Percentiles rank a stretch among this genome's conserved stretches.
Evolutionary conservation across 2,113 vertebrate species (phyloP).

Genomic region (Perca schrenkii): DNA sequence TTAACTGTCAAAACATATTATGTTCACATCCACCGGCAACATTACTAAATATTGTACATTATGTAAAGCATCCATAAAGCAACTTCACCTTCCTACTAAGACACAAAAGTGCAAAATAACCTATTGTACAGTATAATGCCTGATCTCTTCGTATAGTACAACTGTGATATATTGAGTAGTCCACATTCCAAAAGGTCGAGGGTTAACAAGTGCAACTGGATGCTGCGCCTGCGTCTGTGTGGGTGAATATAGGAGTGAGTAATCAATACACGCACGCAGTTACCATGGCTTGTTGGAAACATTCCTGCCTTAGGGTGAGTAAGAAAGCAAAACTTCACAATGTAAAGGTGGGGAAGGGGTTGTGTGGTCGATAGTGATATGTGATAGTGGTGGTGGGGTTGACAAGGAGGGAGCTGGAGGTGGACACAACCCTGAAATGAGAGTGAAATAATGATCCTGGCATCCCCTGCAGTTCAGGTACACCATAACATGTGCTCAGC

Average conservation of each 20-base stretch:
- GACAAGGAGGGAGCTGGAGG: conserved; percentile 57
- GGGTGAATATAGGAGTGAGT: conserved; percentile 70
- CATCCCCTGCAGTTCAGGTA: conserved; percentile 74
- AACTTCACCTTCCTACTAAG: conserved; percentile 19
- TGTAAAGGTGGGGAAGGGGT: conserved; percentile 57
- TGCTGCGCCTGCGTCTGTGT: conserved; percentile 68
- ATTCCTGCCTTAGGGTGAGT: conserved; percentile 69
- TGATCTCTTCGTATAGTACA: conserved; percentile 9
- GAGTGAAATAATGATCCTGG: conserved; percentile 78
- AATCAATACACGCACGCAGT: conserved; percentile 73
- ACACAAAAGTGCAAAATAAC: conserved; percentile 6
- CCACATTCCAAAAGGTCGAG: conserved; percentile 64
- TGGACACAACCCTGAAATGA: conserved; percentile 70
- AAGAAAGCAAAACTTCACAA: conserved; percentile 55
- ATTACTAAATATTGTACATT: neutral
- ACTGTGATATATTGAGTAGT: conserved; percentile 48
- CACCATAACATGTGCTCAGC: conserved; percentile 66
- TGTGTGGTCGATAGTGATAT: conserved; percentile 61
- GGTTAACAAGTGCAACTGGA: conserved; percentile 75
- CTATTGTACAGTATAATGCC: neutral
- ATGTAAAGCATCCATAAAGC: conserved; percentile 30
- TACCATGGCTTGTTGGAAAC: conserved; percentile 61
- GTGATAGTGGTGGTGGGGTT: conserved; percentile 54
- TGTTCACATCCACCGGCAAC: conserved; percentile 35
- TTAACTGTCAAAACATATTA: conserved; percentile 52